Conservation (phyloP, 30 jellyfish, hydroid and myxozoan species). For the Aurelia aurita region DNA sequence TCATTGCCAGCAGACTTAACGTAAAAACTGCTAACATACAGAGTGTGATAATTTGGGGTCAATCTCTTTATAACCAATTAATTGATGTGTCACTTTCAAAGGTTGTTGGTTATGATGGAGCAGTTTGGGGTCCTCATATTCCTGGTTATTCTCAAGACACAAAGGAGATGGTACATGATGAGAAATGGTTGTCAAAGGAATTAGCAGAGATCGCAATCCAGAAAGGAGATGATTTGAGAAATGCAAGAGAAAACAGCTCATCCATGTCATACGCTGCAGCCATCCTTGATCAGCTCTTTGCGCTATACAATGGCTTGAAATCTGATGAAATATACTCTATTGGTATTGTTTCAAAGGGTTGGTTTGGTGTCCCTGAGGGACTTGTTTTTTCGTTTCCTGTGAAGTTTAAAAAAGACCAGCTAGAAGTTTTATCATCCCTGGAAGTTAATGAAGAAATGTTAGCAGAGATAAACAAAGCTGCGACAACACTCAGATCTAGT, state of each 20-base stretch:
- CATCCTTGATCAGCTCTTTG: conserved; percentile 77
- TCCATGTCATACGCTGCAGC: conserved; percentile 84
- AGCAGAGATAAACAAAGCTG: conserved; percentile 31
- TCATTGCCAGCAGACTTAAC: conserved; percentile 75
- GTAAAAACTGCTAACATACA: conserved; percentile 78
- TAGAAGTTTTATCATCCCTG: conserved; percentile 45
- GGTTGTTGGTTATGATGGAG: conserved; percentile 89
- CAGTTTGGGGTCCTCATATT: conserved; percentile 98
- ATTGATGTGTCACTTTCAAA: conserved; percentile 76
- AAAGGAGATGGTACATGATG: conserved; percentile 78
- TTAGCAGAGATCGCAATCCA: conserved; percentile 22
- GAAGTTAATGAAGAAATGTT: conserved; percentile 35
- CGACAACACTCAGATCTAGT: conserved; percentile 34
- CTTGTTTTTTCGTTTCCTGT: conserved; percentile 90
- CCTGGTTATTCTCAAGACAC: conserved; percentile 73
- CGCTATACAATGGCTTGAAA: conserved; percentile 60
- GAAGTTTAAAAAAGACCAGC: conserved; percentile 23
- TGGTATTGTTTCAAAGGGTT: conserved; percentile 88
- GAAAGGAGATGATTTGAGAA: conserved; percentile 7
- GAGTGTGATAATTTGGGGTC: conserved; percentile 90
- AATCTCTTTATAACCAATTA: conserved; percentile 35
- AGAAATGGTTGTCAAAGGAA: conserved; percentile 76
- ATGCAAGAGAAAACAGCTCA: conserved; percentile 1
- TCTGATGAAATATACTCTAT: conserved; percentile 62
- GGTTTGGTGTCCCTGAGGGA: conserved; percentile 90